Evolutionary conservation across 92 coral and sea anemone species (phyloP).

Genomic region (Umimayanthus kanabou): DNA sequence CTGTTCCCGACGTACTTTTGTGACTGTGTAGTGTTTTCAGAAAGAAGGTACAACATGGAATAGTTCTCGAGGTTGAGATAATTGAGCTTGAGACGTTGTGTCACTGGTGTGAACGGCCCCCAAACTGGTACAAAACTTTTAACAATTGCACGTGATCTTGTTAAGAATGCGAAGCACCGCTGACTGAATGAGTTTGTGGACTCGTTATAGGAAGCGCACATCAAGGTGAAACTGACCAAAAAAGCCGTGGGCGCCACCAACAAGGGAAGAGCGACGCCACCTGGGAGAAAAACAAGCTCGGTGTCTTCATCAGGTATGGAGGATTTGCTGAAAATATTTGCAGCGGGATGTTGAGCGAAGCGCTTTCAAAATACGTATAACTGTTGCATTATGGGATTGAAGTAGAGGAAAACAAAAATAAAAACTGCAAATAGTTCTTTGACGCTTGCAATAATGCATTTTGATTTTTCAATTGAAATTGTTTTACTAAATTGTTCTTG

Average conservation of each 20-base stretch:
- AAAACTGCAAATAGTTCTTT: too few species aligned
- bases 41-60: not conserved
- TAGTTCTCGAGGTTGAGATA: not conserved
- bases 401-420: too few species aligned
- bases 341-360: too few species aligned
- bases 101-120: too few species aligned
- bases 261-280: not conserved
- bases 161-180: not conserved
- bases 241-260: not conserved
- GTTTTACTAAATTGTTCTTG: too few species aligned
- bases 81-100: too few species aligned
- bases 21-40: not conserved
- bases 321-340: too few species aligned
- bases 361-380: too few species aligned
- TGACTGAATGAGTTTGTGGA: not conserved
- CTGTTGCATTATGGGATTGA: too few species aligned
- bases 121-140: not conserved
- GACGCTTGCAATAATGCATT: too few species aligned
- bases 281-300: not conserved
- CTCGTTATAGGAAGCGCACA: conserved; percentile 19
- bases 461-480: too few species aligned
- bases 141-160: not conserved
- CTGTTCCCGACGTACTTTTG: not conserved
- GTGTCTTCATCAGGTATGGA: conserved; percentile 11
- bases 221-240: conserved; percentile 33